Base-by-base conservation (phyloP, 2,113 vertebrate species). In the Leptobrachium leishanense region DNA sequence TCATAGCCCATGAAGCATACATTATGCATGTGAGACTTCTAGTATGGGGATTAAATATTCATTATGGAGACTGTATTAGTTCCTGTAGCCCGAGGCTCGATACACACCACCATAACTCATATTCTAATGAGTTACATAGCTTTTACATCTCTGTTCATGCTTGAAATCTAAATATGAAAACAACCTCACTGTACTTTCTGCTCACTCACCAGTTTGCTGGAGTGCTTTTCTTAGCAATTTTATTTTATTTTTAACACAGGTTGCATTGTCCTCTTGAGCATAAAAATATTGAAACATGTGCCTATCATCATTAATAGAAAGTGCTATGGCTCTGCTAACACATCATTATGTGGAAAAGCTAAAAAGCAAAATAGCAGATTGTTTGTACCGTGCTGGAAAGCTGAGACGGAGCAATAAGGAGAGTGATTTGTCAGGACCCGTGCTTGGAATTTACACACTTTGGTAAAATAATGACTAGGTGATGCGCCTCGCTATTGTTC, bases 121-220 rank as follows among this genome's bases (percentile, higher is more conserved):
- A 80, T 80, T 74, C 71, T 80, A 80, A 80, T 80, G 77, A 80
- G 63, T 80, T 80, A 80, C 77, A 80, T 74, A 65, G 77, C 77
- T 80, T 80, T 80, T 80, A 80, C 77, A 80, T 80, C 77, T 80
- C 71, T 80, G 71, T 68, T 80, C 77, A 80, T 80, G 71, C 77
- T 80, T 80, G 71, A 80, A 80, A 80, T 74, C 77, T 80, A 74
- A 80, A 80, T 80, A 80, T 73, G 77, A 80, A 80, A 80, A 74
- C 77, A 80, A 39, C 63, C 64, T 9, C n/a, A 39, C 50, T 73
- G 77, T 44, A 73, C 62, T 73, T 31, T 64, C 76, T 42, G 15
- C 43, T 65, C 77, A 40, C 46, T 68, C 64, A 40, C 44, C 77
- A 65, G 20, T 59, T 54, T 40, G 20, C 44, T 7, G 9, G 20